These are phyloP conservation scores for Caiman crocodilus DNA, from an alignment of 2,797 vertebrate species.

Conservation along the genomic window DNA sequence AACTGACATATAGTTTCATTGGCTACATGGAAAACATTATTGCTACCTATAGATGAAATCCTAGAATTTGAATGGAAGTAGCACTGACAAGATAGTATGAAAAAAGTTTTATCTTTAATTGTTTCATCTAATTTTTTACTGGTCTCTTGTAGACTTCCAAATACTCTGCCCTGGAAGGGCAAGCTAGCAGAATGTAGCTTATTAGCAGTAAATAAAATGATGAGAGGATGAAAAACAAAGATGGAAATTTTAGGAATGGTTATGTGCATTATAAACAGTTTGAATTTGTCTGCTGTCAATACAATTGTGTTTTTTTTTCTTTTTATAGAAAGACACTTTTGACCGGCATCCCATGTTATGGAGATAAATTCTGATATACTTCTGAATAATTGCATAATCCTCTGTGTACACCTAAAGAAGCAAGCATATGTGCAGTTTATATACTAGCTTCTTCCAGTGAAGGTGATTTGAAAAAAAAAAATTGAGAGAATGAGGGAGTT, in stretches of 20 bases:
- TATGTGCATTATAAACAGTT: conserved; percentile 13
- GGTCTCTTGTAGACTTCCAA: neutral
- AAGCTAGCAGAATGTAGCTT: neutral
- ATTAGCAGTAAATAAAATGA: neutral
- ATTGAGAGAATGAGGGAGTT: conserved; percentile 61
- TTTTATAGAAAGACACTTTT: conserved; percentile 62
- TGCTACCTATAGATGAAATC: neutral
- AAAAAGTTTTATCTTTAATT: neutral
- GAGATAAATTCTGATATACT: conserved; percentile 73
- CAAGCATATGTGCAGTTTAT: conserved; percentile 70
- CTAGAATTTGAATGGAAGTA: neutral
- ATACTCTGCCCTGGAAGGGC: neutral
- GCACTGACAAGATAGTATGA: neutral
- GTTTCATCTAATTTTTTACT: neutral
- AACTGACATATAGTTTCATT: neutral
- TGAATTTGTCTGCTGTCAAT: conserved; percentile 61
- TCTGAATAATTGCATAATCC: conserved; percentile 76
- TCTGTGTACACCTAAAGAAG: conserved; percentile 66
- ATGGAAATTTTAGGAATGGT: conserved; percentile 27
- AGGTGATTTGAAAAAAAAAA: conserved; percentile 65
- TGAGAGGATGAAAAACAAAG: conserved; percentile 11
- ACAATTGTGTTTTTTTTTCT: conserved; percentile 62
- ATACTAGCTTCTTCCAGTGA: conserved; percentile 72
- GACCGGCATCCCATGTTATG: conserved; percentile 73
- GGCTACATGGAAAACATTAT: neutral